These are phyloP conservation scores for Silurus glanis DNA, from an alignment of 2,113 vertebrate species.

Conservation along the genomic window DNA sequence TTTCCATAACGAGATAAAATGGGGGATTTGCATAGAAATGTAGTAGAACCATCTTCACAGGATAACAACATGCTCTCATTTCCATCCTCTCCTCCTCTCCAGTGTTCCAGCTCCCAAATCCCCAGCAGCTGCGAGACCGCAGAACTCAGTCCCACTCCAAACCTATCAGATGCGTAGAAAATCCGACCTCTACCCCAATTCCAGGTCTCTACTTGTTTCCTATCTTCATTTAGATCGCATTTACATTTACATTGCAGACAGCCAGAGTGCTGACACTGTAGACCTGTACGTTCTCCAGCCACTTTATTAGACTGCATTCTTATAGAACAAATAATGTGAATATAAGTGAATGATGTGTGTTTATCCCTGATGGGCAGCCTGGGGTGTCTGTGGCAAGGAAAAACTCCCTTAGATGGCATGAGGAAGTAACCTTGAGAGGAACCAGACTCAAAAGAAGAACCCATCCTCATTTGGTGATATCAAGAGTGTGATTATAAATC, in stretches of 20 bases:
- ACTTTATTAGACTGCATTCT: not conserved
- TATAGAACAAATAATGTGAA: no score
- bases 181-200: not conserved
- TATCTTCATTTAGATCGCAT: not conserved
- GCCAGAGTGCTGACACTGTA: not conserved
- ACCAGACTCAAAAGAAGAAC: no score
- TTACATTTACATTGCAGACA: not conserved
- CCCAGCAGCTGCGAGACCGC: slow-evolving; percentile 2
- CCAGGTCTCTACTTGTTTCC: not conserved
- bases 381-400: no score
- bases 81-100: not conserved
- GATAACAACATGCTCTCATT: not conserved
- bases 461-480: no score
- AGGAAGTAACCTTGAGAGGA: no score
- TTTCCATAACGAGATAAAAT: not conserved
- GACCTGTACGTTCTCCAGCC: not conserved
- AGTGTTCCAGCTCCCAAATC: slow-evolving; percentile 29
- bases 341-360: no score
- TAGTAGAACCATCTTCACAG: not conserved
- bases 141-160: not conserved
- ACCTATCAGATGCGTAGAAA: slow-evolving; percentile 11
- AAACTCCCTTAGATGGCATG: no score
- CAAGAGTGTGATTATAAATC: no score
- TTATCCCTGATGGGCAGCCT: no score
- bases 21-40: not conserved